Conservation (phyloP, 2,888 invertebrate species). For the Anthoptus insignis region DNA sequence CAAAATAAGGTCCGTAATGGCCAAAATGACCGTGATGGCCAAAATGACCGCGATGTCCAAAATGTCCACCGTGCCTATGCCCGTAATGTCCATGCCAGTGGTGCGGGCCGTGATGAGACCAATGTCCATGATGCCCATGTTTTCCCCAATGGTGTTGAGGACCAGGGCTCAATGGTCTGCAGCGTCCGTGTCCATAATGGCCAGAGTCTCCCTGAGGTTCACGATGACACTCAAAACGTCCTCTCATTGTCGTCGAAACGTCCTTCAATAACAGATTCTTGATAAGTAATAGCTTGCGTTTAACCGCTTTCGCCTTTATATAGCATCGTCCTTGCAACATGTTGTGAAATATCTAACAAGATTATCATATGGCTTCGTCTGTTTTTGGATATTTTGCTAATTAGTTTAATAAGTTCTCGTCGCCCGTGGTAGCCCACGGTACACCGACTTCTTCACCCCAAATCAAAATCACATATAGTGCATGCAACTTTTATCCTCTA, state of each 20-base stretch:
- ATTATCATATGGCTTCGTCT: constrained; percentile 4
- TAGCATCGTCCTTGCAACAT: neutral
- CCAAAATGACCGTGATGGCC: constrained; percentile 15
- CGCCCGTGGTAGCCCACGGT: too few relatives aligned
- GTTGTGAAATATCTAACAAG: constrained; percentile 5
- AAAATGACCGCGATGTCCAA: constrained; percentile 14
- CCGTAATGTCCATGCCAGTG: constrained; percentile 3
- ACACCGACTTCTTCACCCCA: too few relatives aligned
- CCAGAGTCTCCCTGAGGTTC: constrained; percentile 5
- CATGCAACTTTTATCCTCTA: too few relatives aligned
- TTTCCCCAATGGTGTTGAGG: constrained; percentile 16
- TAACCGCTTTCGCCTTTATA: neutral
- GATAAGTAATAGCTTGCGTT: too few relatives aligned
- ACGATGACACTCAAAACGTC: neutral
- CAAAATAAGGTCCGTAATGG: constrained; percentile 5
- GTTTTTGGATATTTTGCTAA: neutral
- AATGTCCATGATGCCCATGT: constrained; percentile 9
- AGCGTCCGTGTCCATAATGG: constrained; percentile 16
- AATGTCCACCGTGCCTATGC: constrained; percentile 14
- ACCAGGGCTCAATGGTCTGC: constrained; percentile 19
- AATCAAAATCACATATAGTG: too few relatives aligned
- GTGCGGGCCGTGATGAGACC: constrained; percentile 1
- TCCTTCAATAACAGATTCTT: too few relatives aligned
- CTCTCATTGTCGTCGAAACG: neutral
- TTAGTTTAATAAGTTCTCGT: too few relatives aligned